These are phyloP conservation scores for Odontophorus gujanensis DNA, from an alignment of 2,113 vertebrate species.

Conservation along the genomic window DNA sequence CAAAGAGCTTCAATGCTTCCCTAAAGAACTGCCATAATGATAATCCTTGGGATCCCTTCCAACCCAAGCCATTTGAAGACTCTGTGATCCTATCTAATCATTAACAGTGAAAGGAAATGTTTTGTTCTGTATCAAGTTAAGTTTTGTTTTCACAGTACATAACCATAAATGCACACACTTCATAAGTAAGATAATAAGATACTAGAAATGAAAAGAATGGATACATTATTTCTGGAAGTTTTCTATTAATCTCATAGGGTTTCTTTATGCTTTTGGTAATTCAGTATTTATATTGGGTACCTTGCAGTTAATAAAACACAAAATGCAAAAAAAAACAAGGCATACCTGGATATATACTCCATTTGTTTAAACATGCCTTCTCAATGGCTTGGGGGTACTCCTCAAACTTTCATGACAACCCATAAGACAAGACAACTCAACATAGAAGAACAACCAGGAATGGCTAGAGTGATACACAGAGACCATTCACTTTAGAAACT, in stretches of 20 bases:
- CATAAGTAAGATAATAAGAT: no score
- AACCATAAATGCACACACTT: no score
- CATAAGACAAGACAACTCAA: rapidly evolving
- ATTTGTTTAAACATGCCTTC: background rate
- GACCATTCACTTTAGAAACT: background rate
- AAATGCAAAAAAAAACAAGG: background rate
- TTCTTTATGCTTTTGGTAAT: background rate
- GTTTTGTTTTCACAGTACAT: no score
- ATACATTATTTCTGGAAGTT: background rate
- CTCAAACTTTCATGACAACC: background rate
- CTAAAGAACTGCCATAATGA: background rate
- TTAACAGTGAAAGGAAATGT: background rate
- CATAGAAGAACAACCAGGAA: background rate
- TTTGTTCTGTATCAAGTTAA: background rate
- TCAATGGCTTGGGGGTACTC: background rate
- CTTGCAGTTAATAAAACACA: background rate
- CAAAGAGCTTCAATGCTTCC: background rate
- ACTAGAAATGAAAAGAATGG: no score
- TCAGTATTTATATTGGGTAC: background rate
- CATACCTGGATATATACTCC: background rate
- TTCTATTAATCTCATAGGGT: background rate
- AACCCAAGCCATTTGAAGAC: no score
- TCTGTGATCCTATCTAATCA: background rate
- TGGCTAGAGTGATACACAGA: background rate
- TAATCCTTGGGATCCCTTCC: no score